Evolutionary conservation across 2,113 vertebrate species (phyloP).

Genomic region (Xenopus borealis): DNA sequence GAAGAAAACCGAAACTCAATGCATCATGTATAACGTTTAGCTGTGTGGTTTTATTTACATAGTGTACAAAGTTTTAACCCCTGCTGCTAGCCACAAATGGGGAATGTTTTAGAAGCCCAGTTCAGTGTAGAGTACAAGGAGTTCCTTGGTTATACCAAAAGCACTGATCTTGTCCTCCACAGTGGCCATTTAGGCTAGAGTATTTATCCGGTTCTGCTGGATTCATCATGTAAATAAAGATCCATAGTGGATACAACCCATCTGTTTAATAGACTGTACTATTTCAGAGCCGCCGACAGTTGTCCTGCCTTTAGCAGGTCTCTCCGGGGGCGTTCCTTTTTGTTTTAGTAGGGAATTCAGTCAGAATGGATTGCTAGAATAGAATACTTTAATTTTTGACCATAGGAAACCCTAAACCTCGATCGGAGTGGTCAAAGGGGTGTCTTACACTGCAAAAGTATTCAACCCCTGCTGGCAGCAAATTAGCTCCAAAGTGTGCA

Average conservation of each 20-base stretch:
- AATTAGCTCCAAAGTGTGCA: background rate
- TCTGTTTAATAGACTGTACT: background rate
- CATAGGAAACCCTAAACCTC: background rate
- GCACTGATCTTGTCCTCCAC: slow-evolving; percentile 26
- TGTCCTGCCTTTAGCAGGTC: background rate
- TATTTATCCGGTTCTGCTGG: background rate
- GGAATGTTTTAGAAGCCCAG: slow-evolving; percentile 11
- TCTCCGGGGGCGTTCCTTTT: background rate
- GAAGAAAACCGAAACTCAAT: slow-evolving; percentile 11
- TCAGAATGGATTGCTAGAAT: background rate
- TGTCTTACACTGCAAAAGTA: background rate
- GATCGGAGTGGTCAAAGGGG: background rate
- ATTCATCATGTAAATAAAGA: slow-evolving; percentile 9
- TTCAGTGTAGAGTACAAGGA: slow-evolving; percentile 1
- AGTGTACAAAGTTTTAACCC: slow-evolving; percentile 27
- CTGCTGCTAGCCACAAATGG: slow-evolving; percentile 1
- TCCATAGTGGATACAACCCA: background rate
- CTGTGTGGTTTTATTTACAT: slow-evolving; percentile 44
- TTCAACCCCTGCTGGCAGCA: background rate
- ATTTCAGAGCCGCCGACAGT: background rate
- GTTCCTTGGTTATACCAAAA: background rate
- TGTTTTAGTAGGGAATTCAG: background rate
- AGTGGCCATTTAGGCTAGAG: slow-evolving; percentile 5
- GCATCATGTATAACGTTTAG: slow-evolving; percentile 39
- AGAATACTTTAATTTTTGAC: background rate